A percentile compares a stretch with the other conserved stretches of the same genome.
Conservation (phyloP, 2,888 invertebrate species). For the Congeria kusceri region DNA sequence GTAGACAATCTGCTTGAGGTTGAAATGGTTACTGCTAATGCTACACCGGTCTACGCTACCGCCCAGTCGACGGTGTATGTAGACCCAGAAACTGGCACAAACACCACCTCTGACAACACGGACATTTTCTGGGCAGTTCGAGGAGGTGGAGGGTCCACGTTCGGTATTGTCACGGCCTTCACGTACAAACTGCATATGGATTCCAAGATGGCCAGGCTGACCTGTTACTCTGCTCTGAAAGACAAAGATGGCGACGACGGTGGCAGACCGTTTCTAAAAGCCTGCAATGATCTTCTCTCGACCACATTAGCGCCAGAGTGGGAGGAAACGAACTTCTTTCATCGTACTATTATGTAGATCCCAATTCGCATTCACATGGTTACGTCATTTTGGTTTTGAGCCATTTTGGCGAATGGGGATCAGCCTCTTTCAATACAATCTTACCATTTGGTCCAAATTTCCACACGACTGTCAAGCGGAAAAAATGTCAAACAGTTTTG, state of each 20-base stretch:
- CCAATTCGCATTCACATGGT: constrained; percentile 12
- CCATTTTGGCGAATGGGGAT: constrained; percentile 46
- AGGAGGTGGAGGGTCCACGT: constrained; percentile 68
- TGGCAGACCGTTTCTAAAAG: constrained; percentile 20
- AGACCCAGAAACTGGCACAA: constrained; percentile 19
- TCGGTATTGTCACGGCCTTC: constrained; percentile 59
- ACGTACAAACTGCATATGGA: constrained; percentile 55
- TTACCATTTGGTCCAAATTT: constrained; percentile 10
- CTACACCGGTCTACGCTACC: constrained; percentile 33
- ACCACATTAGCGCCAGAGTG: constrained; percentile 49
- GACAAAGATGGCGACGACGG: background rate
- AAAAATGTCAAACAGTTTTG: constrained; percentile 50
- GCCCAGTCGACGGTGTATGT: constrained; percentile 17
- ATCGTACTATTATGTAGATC: background rate
- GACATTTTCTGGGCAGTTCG: constrained; percentile 70
- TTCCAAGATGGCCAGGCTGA: constrained; percentile 37
- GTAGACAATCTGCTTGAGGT: constrained; percentile 61
- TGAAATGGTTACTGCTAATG: constrained; percentile 56
- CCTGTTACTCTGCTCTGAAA: constrained; percentile 27
- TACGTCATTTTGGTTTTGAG: constrained; percentile 32
- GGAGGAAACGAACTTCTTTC: constrained; percentile 51
- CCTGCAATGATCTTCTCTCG: constrained; percentile 29
- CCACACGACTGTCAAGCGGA: constrained; percentile 14
- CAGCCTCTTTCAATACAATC: constrained; percentile 42
- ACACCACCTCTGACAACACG: constrained; percentile 13